Base-by-base conservation (phyloP, 1,140 invertebrate species). In the Heterodera carotae region DNA sequence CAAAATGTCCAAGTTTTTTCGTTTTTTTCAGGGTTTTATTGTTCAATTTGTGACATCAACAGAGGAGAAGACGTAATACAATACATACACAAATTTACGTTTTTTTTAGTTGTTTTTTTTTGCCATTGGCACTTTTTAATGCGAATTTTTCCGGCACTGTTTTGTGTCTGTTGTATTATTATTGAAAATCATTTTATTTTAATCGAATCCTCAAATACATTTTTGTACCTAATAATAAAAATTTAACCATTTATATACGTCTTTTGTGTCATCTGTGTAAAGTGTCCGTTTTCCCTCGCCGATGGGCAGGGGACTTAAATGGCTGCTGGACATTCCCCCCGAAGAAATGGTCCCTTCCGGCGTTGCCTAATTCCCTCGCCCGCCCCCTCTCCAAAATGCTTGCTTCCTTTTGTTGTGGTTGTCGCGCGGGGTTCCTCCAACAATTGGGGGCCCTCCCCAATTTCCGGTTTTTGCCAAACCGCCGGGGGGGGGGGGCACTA, bases 11-110 rank as follows among this genome's bases (percentile, higher is more conserved):
- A 68, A 68, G 0, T 69, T 29, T 43, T 25, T 29, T 29, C 33
- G 25, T 2, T 6, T 15, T 33, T 74, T 74, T 29, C 39, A 74
- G 72, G 72, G 72, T 18, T 74, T 74, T 39, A 74, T 74, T 74
- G 72, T 74, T 12, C 72, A 74, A 12, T 74, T 74, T 34, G 22
- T 39, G 7, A 39, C 72, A 31, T 73, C 70, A n/a, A 27, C 39
- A 25, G 70, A 18, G 25, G 34, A 25, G 18, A 74, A 74, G 27
- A 71, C 39, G 2, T n/a, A 25, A 60, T 59, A 27, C 25, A 48
- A 2, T 12, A 31, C n/a, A n/a, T n/a, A n/a, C n/a, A n/a, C n/a
- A n/a, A n/a, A n/a, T n/a, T 59, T 25, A 22, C 22, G 36, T 10
- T 29, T 2, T 15, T 72, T 34, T 53, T 22, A 72, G 15, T 31